Evolutionary conservation across 2,888 invertebrate genomes (phyloP), one percentile per base, ranked within the genome.

Genomic region (Chrysopilus asiliformis): DNA sequence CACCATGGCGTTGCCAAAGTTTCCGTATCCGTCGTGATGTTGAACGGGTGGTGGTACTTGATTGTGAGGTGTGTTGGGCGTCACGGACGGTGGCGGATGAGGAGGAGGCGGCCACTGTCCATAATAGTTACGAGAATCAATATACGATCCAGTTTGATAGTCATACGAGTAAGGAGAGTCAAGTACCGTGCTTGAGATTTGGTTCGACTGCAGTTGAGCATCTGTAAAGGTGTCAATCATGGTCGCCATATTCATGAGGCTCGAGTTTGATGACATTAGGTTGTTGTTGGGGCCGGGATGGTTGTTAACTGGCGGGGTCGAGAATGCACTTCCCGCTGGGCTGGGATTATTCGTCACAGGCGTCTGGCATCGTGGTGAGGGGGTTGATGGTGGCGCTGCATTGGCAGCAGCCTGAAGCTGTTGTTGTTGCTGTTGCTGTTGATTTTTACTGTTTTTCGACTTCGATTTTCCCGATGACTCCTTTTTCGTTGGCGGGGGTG

Each of bases 101-200:
- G 68, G 71, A 1, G 68, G 64, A 33, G 70, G 65, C 40, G 74
- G 77, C 49, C 73, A 58, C 37, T 69, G 65, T 51, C 72, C 74
- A 46, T 76, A 73, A 49, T 75, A 75, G 50, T 76, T 76, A 29
- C 78, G 66, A 43, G 74, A 76, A 47, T 70, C 70, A 33, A 63
- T 62, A 45, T 73, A 74, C 50, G 62, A 61, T 43, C 64, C 63
- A 41, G 63, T 64, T 46, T 68, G 72, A 53, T 74, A 74, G 43
- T 74, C 74, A 42, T 74, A 73, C 18, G 73, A 61, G 45, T 74
- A 73, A 8, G 76, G 75, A 4, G 74, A 74, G 54, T 83, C 84
- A 48, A 82, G 60, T 4, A 84, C 84, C 10, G 84, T 86, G 52
- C 85, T 85, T 25, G 85, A 83, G 45, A 84, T 82, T 60, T 84